Conservation (phyloP, 2,888 invertebrate genomes). For the Aspidiotus rigidus region DNA sequence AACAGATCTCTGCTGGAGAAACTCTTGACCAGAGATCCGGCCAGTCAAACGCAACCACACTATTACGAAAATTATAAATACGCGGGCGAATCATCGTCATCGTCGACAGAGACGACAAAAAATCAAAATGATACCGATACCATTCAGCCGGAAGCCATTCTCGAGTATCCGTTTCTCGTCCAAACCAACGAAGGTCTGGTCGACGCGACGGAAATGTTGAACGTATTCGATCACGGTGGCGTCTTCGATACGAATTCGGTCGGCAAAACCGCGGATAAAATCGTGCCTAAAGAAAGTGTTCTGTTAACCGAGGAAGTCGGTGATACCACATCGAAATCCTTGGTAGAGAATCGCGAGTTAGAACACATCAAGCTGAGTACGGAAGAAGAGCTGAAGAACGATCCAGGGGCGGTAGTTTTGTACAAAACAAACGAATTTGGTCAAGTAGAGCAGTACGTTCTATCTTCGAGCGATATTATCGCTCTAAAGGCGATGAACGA, state of each 20-base stretch:
- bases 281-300: background rate
- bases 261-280: conserved; percentile 10
- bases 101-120: background rate
- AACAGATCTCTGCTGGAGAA: conserved; percentile 13
- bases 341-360: conserved; percentile 17
- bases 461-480: conserved; percentile 39
- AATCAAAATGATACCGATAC: background rate
- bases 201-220: conserved; percentile 18
- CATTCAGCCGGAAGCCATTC: conserved; percentile 17
- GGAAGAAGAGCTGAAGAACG: conserved; percentile 34
- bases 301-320: background rate
- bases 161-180: conserved; percentile 19
- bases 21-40: conserved; percentile 5
- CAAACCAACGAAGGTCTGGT: conserved; percentile 17
- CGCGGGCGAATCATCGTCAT: background rate
- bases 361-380: conserved; percentile 15
- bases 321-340: background rate
- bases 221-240: conserved; percentile 5
- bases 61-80: background rate
- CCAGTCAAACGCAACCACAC: background rate
- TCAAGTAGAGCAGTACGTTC: conserved; percentile 39
- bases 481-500: conserved; percentile 39
- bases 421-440: conserved; percentile 39
- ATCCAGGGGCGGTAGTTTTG: conserved; percentile 40
- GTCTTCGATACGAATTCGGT: background rate